Evolutionary conservation across 2,888 invertebrate species (phyloP).

Genomic region (Polietes domitor): DNA sequence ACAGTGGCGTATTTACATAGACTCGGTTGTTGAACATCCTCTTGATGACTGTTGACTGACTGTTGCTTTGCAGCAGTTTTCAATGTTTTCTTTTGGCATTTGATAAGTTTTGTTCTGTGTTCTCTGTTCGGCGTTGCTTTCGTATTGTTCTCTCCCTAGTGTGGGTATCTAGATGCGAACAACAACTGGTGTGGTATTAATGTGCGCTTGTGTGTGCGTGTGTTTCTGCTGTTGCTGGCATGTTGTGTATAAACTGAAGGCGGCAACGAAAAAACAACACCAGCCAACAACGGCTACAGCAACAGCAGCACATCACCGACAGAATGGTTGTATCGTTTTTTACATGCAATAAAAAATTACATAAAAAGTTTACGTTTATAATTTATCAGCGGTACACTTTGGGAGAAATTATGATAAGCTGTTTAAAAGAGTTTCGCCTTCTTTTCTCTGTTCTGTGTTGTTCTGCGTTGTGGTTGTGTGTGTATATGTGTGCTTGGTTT

Average conservation of each 20-base stretch:
- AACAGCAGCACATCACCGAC: not conserved
- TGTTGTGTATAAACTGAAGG: not conserved
- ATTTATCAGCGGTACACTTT: slow-evolving; percentile 50
- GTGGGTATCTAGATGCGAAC: not conserved
- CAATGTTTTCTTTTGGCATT: slow-evolving; percentile 4
- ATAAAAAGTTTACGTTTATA: slow-evolving; percentile 54
- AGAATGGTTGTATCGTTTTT: not conserved
- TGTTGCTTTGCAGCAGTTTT: slow-evolving; percentile 34
- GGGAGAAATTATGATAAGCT: slow-evolving; percentile 48
- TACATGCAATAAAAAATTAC: slow-evolving; percentile 34
- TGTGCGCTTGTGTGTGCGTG: not conserved
- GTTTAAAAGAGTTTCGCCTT: slow-evolving; percentile 28
- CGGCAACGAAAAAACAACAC: not conserved
- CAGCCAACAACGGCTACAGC: not conserved
- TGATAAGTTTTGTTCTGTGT: slow-evolving; percentile 8
- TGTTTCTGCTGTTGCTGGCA: not conserved
- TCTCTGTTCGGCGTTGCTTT: not conserved
- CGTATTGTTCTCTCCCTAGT: not conserved
- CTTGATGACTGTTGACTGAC: slow-evolving; percentile 41
- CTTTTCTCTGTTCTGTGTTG: not conserved
- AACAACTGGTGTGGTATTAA: not conserved
- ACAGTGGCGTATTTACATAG: slow-evolving; percentile 4
- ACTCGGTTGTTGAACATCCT: slow-evolving; percentile 27
- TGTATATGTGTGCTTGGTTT: not conserved
- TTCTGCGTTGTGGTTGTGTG: not conserved